Percentiles rank a stretch among this genome's conserved stretches.
Evolutionary conservation across 2,888 invertebrate species (phyloP).

Genomic region (Eupelmus urozonus): DNA sequence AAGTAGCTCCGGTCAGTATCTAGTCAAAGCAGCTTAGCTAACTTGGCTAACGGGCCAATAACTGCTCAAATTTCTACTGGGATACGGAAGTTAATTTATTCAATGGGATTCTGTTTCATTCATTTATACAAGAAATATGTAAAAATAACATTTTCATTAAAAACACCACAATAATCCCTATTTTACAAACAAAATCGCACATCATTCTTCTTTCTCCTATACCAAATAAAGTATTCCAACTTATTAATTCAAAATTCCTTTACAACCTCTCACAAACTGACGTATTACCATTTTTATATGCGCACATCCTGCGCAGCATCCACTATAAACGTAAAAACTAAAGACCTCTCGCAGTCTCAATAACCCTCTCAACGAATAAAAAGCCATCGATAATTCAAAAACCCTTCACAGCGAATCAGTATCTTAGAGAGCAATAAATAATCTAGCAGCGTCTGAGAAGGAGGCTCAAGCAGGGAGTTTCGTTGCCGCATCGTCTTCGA

Average conservation of each 20-base stretch:
- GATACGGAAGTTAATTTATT: background rate
- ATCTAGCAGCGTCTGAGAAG: slow-evolving; percentile 19
- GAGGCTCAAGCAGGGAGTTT: too few species aligned
- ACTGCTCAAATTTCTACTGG: slow-evolving; percentile 37
- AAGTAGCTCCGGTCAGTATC: slow-evolving; percentile 44
- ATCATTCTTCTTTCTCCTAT: too few species aligned
- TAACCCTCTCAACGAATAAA: too few species aligned
- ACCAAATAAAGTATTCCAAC: too few species aligned
- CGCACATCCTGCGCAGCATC: too few species aligned
- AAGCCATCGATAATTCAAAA: slow-evolving; percentile 8
- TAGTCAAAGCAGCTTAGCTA: slow-evolving; percentile 44
- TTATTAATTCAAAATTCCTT: too few species aligned
- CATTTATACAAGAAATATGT: background rate
- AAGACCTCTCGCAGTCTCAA: too few species aligned
- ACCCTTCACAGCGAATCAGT: background rate
- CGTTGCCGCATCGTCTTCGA: slow-evolving; percentile 17
- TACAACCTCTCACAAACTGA: too few species aligned
- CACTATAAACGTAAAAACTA: too few species aligned
- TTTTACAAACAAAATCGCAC: too few species aligned
- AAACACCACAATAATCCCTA: too few species aligned
- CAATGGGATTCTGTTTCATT: background rate
- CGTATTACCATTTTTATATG: background rate
- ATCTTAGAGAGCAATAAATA: slow-evolving; percentile 33
- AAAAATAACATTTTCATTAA: too few species aligned
- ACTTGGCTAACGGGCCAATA: slow-evolving; percentile 49